These are phyloP conservation scores for Stictonetta naevosa DNA, from an alignment of 2,113 vertebrate genomes.

Conservation along the genomic window DNA sequence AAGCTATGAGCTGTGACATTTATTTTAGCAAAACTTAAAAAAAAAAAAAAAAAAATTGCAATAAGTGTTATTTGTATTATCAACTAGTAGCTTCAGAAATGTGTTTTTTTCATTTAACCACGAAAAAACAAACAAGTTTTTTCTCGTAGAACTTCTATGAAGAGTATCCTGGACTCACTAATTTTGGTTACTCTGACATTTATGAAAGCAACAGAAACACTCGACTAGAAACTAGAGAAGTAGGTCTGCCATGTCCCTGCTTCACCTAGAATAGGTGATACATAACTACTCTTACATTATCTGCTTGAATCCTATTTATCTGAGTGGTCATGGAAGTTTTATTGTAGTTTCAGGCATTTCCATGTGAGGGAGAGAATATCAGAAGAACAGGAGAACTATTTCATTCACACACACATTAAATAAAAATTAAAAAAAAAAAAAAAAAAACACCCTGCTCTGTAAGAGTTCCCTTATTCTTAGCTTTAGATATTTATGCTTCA, in stretches of 20 bases:
- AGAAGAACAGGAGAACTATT: not conserved
- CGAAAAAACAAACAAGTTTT: not conserved
- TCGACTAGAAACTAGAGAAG: not conserved
- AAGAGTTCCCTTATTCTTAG: not conserved
- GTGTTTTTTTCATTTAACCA: not conserved
- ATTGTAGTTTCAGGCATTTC: not conserved
- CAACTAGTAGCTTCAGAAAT: not conserved
- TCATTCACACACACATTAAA: not conserved
- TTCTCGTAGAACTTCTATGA: not conserved
- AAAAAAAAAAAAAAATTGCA: fast-evolving
- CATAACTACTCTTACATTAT: not conserved
- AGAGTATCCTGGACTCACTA: not conserved
- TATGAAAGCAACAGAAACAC: not conserved
- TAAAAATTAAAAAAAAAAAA: too few species aligned
- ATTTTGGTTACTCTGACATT: not conserved
- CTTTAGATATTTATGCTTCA: constrained; percentile 19
- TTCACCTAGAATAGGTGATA: not conserved
- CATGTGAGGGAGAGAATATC: not conserved
- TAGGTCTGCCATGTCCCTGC: not conserved
- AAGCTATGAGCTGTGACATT: not conserved
- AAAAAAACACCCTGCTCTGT: not conserved
- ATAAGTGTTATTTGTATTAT: not conserved
- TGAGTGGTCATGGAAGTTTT: not conserved
- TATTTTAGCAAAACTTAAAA: not conserved
- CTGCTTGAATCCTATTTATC: not conserved